Evolutionary conservation across 1,140 invertebrate genomes (phyloP), one percentile per base, ranked within the genome.

Genomic region (Capitella teleta): DNA sequence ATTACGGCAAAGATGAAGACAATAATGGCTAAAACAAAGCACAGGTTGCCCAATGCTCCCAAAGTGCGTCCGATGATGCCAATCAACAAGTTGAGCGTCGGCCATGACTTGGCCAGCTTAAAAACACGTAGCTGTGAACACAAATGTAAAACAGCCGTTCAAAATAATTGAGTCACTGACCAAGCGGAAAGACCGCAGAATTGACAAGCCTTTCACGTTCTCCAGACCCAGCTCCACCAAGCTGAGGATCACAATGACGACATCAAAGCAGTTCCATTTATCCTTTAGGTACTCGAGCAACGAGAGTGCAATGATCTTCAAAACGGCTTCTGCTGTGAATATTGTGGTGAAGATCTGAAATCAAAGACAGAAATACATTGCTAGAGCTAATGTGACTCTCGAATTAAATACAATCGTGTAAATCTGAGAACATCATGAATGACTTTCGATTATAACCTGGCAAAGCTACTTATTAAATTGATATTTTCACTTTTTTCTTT

Each of bases 91-190:
- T 97, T 97, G 67, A 98, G 78, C 51, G 93, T 96, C 60, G 90
- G 92, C 94, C 93, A 98, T 49, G 92, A 97, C 78, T 96, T 97
- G 55, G 94, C 94, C 72, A 98, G 78, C 82, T 98, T 98, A 80
- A 98, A 97, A 66, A 98, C 92, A 80, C 94, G 83, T 57, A 97
- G 79, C 69, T 72, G 60, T 38, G 36, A 47, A 34, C 1, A 12
- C 10, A 12, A 34, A 34, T 16, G 32, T 34, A 34, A 34, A 34
- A 34, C 10, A 34, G 32, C 32, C 16, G 16, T 34, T 34, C 16
- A 34, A 34, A 34, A 34, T 34, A 34, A 10, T 34, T 34, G 32
- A 12, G 10, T 10, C 57, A 78, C 83, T 80, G 78, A 96, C 92
- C 87, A 97, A 85, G 81, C 94, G 80, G 79, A 98, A 97, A 16